Evolutionary conservation across 2,888 invertebrate species (phyloP), one percentile per base, ranked within the genome.

Genomic region (Eumacrocentrus americanus): DNA sequence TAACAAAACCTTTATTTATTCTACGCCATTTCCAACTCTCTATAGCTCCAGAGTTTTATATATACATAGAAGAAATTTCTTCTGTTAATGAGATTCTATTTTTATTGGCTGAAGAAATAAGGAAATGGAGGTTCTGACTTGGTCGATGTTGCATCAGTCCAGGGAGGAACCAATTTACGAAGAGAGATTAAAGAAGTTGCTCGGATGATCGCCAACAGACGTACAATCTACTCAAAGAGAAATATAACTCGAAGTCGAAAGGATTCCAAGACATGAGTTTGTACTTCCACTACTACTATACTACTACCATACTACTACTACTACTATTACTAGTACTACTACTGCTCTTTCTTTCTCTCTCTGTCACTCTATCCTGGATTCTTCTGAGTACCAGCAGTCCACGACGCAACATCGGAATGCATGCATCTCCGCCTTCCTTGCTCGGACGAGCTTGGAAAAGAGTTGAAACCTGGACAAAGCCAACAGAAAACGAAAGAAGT

Each of bases 351-450:
- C 20, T 44, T 47, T 42, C 37, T 37, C 23, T 50, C 48, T 47
- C 42, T 14, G 9, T 34, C 38, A 25, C 22, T n/a, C n/a, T n/a
- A n/a, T n/a, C n/a, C n/a, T n/a, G n/a, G n/a, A n/a, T n/a, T n/a
- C n/a, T n/a, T n/a, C n/a, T n/a, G n/a, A 29, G 25, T 38, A 34
- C 20, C 47, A 22, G 44, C 12, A 50, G 20, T 51, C 37, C 46
- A 34, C 50, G 54, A 58, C 37, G 46, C 56, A 48, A 67, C 67
- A 65, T 70, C 60, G 69, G 71, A 73, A 74, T 74, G 70, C 68
- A 71, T 69, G 68, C 70, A 70, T 68, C 67, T 69, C 63, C 62
- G 69, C 62, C 67, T 70, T 72, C 70, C 67, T 70, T 65, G 44
- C 40, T 11, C 25, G 18, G 62, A 55, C 50, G 59, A 58, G 63